Conservation (phyloP, 2,113 vertebrate genomes). For the Chlorodrepanis virens region DNA sequence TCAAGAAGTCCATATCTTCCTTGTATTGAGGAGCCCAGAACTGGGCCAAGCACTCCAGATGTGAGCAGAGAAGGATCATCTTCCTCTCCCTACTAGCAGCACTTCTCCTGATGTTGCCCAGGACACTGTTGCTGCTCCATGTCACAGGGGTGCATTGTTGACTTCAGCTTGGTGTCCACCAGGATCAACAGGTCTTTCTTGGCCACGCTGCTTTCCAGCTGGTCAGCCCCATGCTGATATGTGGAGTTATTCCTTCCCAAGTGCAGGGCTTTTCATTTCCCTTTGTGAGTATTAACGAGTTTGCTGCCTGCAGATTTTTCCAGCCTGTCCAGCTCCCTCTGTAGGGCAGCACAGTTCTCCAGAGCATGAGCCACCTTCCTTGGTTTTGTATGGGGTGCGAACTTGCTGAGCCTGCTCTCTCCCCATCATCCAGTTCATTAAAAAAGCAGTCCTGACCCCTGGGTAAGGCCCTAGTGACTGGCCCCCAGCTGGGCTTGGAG, state of each 20-base stretch:
- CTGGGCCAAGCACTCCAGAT: background rate
- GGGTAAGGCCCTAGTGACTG: background rate
- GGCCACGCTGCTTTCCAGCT: background rate
- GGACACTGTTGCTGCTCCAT: background rate
- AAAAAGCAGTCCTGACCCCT: background rate
- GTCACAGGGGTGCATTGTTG: background rate
- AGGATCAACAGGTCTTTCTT: background rate
- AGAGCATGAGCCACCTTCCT: background rate
- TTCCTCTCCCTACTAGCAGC: background rate
- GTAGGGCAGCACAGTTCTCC: background rate
- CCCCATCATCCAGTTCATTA: too few relatives aligned
- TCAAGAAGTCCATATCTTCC: background rate
- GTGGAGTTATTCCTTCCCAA: background rate
- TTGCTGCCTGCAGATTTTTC: background rate
- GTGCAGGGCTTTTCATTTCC: background rate
- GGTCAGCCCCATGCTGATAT: background rate
- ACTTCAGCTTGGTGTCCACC: background rate
- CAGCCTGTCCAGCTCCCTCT: background rate
- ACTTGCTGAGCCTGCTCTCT: background rate
- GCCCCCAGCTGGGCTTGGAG: background rate
- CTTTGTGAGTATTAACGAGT: background rate
- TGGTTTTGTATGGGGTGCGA: background rate
- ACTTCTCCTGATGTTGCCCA: background rate
- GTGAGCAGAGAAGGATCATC: background rate
- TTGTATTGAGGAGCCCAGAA: background rate